These are phyloP conservation scores for Lophura nycthemera DNA, from an alignment of 2,113 vertebrate species.

Conservation along the genomic window DNA sequence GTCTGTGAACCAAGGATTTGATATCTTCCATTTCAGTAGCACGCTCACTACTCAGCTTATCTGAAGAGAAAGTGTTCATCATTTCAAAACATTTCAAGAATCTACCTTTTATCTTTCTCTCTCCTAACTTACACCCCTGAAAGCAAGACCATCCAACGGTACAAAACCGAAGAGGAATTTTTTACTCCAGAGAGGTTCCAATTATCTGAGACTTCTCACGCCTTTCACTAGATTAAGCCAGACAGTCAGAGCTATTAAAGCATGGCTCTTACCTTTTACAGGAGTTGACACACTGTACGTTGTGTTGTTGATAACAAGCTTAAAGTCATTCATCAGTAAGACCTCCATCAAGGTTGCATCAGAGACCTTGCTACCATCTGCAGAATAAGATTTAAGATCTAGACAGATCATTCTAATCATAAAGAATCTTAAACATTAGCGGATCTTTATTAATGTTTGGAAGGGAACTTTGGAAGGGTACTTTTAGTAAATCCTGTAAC, in stretches of 20 bases:
- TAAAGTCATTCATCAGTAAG: conserved; percentile 87
- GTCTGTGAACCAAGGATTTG: conserved; percentile 86
- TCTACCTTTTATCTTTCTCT: background rate
- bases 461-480: background rate
- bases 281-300: conserved; percentile 79
- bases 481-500: background rate
- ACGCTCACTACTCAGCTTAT: conserved; percentile 69
- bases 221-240: background rate
- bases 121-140: background rate
- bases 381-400: background rate
- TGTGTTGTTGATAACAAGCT: conserved; percentile 84
- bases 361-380: conserved; percentile 86
- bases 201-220: background rate
- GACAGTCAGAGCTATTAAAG: background rate
- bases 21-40: conserved; percentile 78
- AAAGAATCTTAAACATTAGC: background rate
- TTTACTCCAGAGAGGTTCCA: background rate
- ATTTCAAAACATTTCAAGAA: background rate
- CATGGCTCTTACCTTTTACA: conserved; percentile 77
- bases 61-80: conserved; percentile 63
- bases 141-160: background rate
- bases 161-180: background rate
- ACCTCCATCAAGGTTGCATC: conserved; percentile 81
- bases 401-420: background rate
- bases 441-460: background rate